These are phyloP conservation scores for Andricus grossulariae DNA, from an alignment of 1,140 invertebrate species.

Conservation along the genomic window DNA sequence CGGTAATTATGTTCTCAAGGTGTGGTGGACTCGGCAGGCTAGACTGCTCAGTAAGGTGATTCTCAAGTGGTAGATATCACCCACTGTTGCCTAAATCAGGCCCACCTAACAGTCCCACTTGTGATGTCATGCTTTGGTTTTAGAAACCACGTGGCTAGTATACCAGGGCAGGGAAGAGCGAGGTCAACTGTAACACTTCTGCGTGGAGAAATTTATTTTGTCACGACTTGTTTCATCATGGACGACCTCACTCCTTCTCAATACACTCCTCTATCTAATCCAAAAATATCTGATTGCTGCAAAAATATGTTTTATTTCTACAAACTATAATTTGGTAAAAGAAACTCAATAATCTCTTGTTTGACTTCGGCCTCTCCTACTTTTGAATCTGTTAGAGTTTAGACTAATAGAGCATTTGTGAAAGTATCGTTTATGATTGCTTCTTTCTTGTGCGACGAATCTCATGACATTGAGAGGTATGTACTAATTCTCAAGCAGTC, in stretches of 20 bases:
- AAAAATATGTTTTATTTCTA: too few relatives aligned
- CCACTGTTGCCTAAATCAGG: constrained; percentile 14
- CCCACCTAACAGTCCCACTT: constrained; percentile 8
- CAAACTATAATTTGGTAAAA: too few relatives aligned
- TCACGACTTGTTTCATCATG: too few relatives aligned
- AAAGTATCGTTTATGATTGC: constrained; percentile 9
- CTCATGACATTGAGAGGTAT: neutral
- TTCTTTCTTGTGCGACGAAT: neutral
- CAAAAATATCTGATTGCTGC: too few relatives aligned
- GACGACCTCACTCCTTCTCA: too few relatives aligned
- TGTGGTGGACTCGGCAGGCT: neutral
- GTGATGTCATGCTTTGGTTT: constrained; percentile 17
- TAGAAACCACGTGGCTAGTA: neutral
- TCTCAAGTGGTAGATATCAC: neutral
- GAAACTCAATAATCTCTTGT: neutral
- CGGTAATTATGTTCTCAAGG: neutral
- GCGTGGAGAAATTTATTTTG: neutral
- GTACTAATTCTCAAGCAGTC: neutral
- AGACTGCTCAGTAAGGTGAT: neutral
- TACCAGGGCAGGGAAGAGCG: neutral
- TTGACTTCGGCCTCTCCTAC: neutral
- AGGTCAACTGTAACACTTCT: constrained; percentile 15
- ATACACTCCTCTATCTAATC: too few relatives aligned
- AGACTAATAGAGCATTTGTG: constrained; percentile 3
- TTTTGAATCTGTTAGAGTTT: constrained; percentile 5